Base-by-base conservation (phyloP, 2,113 vertebrate species). In the Chroicocephalus ridibundus region DNA sequence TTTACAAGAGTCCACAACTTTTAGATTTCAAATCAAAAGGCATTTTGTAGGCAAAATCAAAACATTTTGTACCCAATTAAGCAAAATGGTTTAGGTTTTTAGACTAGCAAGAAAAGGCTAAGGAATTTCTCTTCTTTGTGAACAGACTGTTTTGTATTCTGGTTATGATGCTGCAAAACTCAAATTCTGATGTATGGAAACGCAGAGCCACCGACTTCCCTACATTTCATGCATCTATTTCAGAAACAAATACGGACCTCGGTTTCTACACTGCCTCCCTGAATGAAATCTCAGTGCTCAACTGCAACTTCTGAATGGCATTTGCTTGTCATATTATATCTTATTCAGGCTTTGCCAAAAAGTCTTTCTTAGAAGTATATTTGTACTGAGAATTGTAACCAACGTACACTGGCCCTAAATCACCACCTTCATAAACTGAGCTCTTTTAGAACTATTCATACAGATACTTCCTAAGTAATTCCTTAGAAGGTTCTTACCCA, bases 401-500 rank as follows among this genome's bases (percentile, higher is more conserved):
- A 68, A 11, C 2, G 8, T 34, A 26, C 20, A 8, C 15, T 38
- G 32, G 27, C 27, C 25, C 15, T 42, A 61, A 61, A 61, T 47
- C n/a, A 61, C 15, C 32, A 61, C 32, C 75, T 61, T 71, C 65
- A 52, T 34, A 54, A 94, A 38, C 32, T 9, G 82, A 72, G 21
- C 8, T 70, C 21, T 89, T 84, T 72, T 44, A 79, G 60, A 93
- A 27, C 10, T 49, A 44, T 21, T 11, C 21, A 52, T 11, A 46
- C 25, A 83, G 19, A 22, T 4, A 18, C 5, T 55, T 75, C 20
- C 2, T 4, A 84, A 85, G 44, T 10, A 19, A 52, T 38, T 76
- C 21, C 3, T 69, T 17, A 71, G 38, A 31, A 51, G 24, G 3
- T 77, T 55, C 98, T 98, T 98, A 98, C 98, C 98, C 98, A 1